Evolutionary conservation across 2,113 vertebrate species (phyloP).

Genomic region (Phylloscopus trochilus): DNA sequence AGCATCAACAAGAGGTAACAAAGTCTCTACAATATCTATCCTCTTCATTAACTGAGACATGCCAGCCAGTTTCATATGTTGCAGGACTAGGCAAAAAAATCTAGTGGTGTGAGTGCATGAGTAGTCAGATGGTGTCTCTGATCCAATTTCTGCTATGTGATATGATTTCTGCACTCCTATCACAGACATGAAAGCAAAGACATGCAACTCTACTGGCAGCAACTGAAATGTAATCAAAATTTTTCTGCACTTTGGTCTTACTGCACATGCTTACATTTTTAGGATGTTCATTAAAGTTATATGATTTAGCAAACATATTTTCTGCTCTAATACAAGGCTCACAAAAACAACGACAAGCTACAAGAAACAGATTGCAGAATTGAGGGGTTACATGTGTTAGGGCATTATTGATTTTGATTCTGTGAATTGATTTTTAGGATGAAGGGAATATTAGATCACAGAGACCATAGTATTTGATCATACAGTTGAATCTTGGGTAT

Average conservation of each 20-base stretch:
- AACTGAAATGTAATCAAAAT: background rate
- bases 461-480: background rate
- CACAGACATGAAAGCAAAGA: background rate
- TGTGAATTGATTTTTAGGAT: background rate
- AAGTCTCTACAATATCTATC: background rate
- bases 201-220: background rate
- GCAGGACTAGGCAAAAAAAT: background rate
- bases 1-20: background rate
- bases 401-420: background rate
- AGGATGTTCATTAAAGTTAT: background rate
- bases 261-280: background rate
- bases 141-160: background rate
- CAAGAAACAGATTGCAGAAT: background rate
- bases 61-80: background rate
- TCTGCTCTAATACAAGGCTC: background rate
- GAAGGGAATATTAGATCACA: slow-evolving; percentile 42
- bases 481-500: background rate
- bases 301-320: background rate
- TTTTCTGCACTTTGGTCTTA: background rate
- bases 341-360: background rate
- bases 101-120: background rate
- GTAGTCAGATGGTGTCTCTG: background rate
- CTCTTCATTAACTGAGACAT: background rate
- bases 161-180: background rate
- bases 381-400: background rate